A percentile compares a stretch with the other conserved stretches of the same genome.
Conservation (phyloP, 2,113 vertebrate species). For the Haemorhous mexicanus region DNA sequence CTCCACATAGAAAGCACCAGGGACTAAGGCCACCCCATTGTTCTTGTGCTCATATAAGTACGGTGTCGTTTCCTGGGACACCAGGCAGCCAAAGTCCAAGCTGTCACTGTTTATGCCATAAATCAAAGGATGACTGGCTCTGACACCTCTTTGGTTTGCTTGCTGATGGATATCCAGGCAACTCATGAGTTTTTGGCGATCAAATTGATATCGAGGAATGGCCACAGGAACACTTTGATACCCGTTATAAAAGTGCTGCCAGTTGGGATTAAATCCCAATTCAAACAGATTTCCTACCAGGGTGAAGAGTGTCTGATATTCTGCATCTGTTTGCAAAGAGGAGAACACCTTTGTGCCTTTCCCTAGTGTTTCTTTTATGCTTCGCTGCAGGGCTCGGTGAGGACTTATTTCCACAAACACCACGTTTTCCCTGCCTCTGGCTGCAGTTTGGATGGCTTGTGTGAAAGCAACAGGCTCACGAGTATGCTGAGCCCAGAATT, state of each 20-base stretch:
- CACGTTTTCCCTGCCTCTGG: conserved; percentile 57
- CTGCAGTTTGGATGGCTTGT: conserved; percentile 65
- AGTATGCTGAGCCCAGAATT: conserved; percentile 84
- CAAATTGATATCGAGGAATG: conserved; percentile 83
- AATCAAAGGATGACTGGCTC: conserved; percentile 63
- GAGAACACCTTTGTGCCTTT: conserved; percentile 68
- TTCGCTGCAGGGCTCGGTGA: conserved; percentile 75
- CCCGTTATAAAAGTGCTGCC: conserved; percentile 76
- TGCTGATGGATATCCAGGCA: conserved; percentile 69
- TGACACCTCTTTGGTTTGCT: neutral
- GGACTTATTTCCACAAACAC: conserved; percentile 87
- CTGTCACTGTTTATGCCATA: conserved; percentile 27
- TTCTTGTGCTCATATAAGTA: conserved; percentile 84
- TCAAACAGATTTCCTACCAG: conserved; percentile 79
- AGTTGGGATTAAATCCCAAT: conserved; percentile 76
- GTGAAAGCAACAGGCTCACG: conserved; percentile 81
- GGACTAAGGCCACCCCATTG: conserved; percentile 74
- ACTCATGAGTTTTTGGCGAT: conserved; percentile 67
- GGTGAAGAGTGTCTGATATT: conserved; percentile 69
- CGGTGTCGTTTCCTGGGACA: conserved; percentile 53
- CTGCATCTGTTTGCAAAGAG: conserved; percentile 72
- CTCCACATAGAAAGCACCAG: conserved; percentile 80
- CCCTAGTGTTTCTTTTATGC: conserved; percentile 81
- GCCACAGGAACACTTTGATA: conserved; percentile 71
- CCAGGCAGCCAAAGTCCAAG: conserved; percentile 64